Evolutionary conservation across 1,140 invertebrate species (phyloP), one percentile per base, ranked within the genome.

Genomic region (Spodoptera frugiperda): DNA sequence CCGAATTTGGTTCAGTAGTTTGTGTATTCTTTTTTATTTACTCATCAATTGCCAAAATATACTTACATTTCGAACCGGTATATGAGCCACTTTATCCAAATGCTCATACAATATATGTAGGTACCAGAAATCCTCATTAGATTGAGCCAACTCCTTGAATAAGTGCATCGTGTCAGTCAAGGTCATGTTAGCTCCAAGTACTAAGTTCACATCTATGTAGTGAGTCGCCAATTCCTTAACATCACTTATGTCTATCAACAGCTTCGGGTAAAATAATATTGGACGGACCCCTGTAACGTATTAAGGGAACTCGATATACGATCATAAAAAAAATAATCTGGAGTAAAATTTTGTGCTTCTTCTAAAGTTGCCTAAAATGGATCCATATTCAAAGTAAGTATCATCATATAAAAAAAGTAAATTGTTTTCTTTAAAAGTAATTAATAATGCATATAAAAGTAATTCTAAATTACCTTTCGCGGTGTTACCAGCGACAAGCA

Each of bases 231-330:
- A 81, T 76, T 97, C 96, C 14, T 91, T 59, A 3, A 98, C 94
- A 14, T 93, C 94, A 71, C 95, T 96, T 14, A 98, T 89, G 83
- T 98, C 97, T 76, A 98, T 96, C 72, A 96, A 96, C 53, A 96
- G 84, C 70, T 78, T 96, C 95, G 68, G 92, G 89, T 68, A 96
- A 94, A 95, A 95, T 95, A 82, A 95, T 94, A 76, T 96, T 95
- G 63, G 96, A 81, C 57, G 96, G 2, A 95, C 95, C 17, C 96
- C 97, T 94, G 96, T 95, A 39, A 96, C 59, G 9, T 1, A 59
- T 6, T 6, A 39, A 39, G 5, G 8, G 33, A 6, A 39, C 6
- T 9, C 33, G 5, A 2, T 30, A 30, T n/a, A n/a, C n/a, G n/a
- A n/a, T n/a, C n/a, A n/a, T n/a, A n/a, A n/a, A n/a, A n/a, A n/a